Percentiles rank a stretch among this genome's conserved stretches.
These are phyloP conservation scores for Arctopsyche grandis DNA, from an alignment of 1,140 invertebrate genomes.

Conservation along the genomic window DNA sequence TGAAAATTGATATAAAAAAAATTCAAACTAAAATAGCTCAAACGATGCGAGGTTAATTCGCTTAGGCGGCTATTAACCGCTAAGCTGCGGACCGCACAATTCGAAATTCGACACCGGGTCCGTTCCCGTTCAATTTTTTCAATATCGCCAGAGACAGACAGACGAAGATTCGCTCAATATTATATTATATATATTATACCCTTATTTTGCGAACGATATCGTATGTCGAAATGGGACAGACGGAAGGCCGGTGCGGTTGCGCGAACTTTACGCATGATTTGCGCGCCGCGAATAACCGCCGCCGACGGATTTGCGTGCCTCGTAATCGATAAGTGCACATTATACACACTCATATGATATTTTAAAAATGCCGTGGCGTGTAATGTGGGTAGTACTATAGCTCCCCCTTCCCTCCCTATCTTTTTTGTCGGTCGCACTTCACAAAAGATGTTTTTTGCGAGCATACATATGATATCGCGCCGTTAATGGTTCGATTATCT, in stretches of 20 bases:
- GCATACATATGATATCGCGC: background rate
- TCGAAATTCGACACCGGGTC: conserved; percentile 34
- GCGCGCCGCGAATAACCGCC: background rate
- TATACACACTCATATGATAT: background rate
- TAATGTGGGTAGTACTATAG: too few relatives aligned
- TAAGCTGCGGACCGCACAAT: conserved; percentile 17
- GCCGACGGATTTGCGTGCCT: background rate
- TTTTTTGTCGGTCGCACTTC: background rate
- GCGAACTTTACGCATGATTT: conserved; percentile 29
- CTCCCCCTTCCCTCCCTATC: background rate
- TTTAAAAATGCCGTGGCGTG: too few relatives aligned
- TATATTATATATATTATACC: background rate
- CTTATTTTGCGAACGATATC: conserved; percentile 27
- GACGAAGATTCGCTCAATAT: background rate
- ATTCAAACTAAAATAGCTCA: background rate
- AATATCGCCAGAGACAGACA: background rate
- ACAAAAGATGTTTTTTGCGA: background rate
- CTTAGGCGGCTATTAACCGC: conserved; percentile 49
- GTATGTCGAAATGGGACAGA: conserved; percentile 35
- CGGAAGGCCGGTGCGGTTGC: conserved; percentile 31
- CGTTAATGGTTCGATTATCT: conserved; percentile 19
- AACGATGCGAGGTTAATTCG: conserved; percentile 47
- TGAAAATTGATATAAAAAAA: background rate
- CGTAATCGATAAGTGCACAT: conserved; percentile 34
- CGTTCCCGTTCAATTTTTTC: background rate